Evolutionary conservation across 2,113 vertebrate genomes (phyloP).

Genomic region (Grammatotria lemairii): DNA sequence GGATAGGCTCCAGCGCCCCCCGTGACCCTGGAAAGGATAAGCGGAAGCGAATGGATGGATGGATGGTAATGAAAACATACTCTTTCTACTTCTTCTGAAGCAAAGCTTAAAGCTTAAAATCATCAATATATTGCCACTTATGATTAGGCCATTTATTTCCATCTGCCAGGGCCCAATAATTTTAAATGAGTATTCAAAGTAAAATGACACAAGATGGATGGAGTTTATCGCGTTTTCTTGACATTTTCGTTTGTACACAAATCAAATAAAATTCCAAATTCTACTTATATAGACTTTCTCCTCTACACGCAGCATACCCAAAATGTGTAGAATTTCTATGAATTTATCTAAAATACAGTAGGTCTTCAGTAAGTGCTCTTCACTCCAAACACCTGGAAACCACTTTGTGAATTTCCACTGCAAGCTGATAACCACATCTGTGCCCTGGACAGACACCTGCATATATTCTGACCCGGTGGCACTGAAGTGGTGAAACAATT

Average conservation of each 20-base stretch:
- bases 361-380: not conserved
- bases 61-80: not conserved
- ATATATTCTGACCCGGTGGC: conserved; percentile 7
- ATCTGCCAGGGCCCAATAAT: not conserved
- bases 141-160: not conserved
- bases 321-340: not conserved
- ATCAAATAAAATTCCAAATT: not conserved
- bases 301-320: not conserved
- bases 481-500: conserved; percentile 23
- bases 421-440: not conserved
- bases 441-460: conserved; percentile 28
- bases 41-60: not conserved
- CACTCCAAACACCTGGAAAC: conserved; percentile 23
- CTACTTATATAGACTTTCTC: not conserved
- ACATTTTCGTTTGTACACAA: not conserved
- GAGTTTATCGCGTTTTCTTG: not conserved
- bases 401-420: conserved; percentile 33
- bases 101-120: not conserved
- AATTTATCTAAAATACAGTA: conserved; percentile 19
- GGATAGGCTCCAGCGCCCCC: not conserved
- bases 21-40: not conserved
- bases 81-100: not conserved
- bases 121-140: not conserved
- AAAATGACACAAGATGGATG: not conserved
- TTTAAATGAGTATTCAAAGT: not conserved